Percentiles rank a stretch among this genome's conserved stretches.
phyloP scores from a whole-genome alignment of 1,140 invertebrate genomes.

The Drosophila bipectinata region DNA sequence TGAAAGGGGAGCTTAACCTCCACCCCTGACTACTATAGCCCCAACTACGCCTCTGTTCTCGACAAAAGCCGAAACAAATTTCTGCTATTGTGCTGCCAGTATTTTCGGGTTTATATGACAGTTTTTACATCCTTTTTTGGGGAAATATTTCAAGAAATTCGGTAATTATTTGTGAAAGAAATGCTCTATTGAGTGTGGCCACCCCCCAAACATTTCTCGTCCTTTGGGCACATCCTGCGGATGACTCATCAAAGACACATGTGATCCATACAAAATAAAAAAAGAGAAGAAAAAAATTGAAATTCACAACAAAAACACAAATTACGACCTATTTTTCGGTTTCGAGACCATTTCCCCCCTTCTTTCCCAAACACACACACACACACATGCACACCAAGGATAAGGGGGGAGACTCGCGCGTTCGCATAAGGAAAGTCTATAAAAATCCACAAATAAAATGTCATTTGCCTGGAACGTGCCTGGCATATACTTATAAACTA shows the following conservation, averaged over 20 bases:
- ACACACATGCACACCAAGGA: conserved; percentile 3
- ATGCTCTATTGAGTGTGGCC: conserved; percentile 14
- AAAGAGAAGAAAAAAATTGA: conserved; percentile 27
- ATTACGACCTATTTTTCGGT: conserved; percentile 77
- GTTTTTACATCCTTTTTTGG: neutral
- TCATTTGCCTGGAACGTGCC: conserved; percentile 80
- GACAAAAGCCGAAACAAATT: conserved; percentile 2
- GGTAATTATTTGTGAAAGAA: neutral
- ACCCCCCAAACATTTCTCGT: neutral
- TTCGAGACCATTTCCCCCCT: conserved; percentile 11
- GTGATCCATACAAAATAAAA: conserved; percentile 52
- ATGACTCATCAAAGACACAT: conserved; percentile 76
- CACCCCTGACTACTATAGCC: neutral
- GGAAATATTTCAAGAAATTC: neutral
- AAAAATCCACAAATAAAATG: conserved; percentile 83
- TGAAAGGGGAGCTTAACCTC: neutral
- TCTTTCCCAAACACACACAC: neutral
- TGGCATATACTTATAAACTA: conserved; percentile 81
- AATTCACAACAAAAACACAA: conserved; percentile 61
- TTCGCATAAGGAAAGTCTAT: conserved; percentile 67
- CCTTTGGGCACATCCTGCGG: conserved; percentile 3
- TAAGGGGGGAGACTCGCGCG: conserved; percentile 5
- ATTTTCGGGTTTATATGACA: conserved; percentile 18
- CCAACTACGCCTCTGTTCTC: neutral
- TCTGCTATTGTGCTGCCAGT: conserved; percentile 14